A percentile compares a stretch with the other conserved stretches of the same genome.
Evolutionary conservation across 53 echinoderm and acorn worm species (phyloP).

Genomic region (Pentamera pediparva): DNA sequence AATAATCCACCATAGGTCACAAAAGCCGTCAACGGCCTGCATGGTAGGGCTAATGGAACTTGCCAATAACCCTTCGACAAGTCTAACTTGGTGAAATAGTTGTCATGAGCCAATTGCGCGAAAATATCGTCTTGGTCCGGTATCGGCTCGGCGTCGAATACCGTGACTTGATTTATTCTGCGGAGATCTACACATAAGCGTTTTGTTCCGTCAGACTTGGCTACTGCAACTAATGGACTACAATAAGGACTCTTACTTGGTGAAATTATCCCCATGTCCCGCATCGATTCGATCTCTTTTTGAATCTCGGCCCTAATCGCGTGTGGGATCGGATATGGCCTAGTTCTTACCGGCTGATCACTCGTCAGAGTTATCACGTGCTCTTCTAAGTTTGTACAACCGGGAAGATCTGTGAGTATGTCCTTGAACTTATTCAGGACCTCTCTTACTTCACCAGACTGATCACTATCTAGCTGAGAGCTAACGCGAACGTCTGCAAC

Average conservation of each 20-base stretch:
- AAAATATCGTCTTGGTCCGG: slow-evolving; percentile 42
- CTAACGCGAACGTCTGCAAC: slow-evolving; percentile 8
- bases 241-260: background rate
- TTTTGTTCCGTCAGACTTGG: slow-evolving; percentile 29
- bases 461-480: background rate
- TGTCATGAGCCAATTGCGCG: slow-evolving; percentile 24
- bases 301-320: background rate
- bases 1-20: slow-evolving; percentile 23
- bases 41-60: slow-evolving; percentile 9
- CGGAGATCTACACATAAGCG: slow-evolving; percentile 34
- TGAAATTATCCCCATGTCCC: background rate
- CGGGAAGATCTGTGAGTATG: slow-evolving; percentile 38
- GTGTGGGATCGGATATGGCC: background rate
- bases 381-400: slow-evolving; percentile 3
- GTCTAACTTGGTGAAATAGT: slow-evolving; percentile 45
- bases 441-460: background rate
- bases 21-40: slow-evolving; percentile 24
- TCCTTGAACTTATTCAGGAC: slow-evolving; percentile 7
- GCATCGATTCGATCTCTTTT: background rate
- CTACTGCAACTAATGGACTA: slow-evolving; percentile 12
- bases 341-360: background rate
- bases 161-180: slow-evolving; percentile 27
- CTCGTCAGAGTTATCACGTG: background rate
- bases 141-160: slow-evolving; percentile 41
- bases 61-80: slow-evolving; percentile 46